phyloP scores from a whole-genome alignment of 2,113 vertebrate genomes.

The Haemorhous mexicanus region DNA sequence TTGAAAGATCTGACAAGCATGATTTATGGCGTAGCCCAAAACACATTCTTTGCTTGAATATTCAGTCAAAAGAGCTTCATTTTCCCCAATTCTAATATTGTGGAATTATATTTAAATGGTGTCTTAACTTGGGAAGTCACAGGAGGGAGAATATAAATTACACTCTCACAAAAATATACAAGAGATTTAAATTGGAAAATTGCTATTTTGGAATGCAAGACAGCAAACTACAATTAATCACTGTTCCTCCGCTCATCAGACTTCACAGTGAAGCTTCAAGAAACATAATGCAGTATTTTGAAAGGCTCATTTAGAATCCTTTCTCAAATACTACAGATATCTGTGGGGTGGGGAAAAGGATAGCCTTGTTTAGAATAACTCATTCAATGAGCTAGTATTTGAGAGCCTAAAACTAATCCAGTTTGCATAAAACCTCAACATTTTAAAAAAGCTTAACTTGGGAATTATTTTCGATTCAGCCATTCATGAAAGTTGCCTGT shows the following conservation, averaged over 20 bases:
- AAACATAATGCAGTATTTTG: conserved; percentile 44
- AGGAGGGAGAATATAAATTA: conserved; percentile 67
- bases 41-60: conserved; percentile 65
- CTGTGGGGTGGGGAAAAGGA: neutral
- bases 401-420: neutral
- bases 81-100: conserved; percentile 68
- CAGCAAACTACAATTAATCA: conserved; percentile 72
- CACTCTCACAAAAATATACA: conserved; percentile 56
- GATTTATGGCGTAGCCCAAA: conserved; percentile 72
- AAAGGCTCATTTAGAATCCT: conserved; percentile 32
- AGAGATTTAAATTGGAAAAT: conserved; percentile 75
- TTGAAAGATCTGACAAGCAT: conserved; percentile 74
- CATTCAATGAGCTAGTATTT: conserved; percentile 17
- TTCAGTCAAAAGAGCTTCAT: conserved; percentile 62
- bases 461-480: neutral
- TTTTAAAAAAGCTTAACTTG: neutral
- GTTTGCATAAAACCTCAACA: neutral
- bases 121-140: conserved; percentile 62
- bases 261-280: conserved; percentile 45
- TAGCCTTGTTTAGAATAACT: conserved; percentile 31
- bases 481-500: neutral
- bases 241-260: conserved; percentile 55
- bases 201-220: conserved; percentile 68
- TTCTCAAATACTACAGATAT: conserved; percentile 16
- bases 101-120: conserved; percentile 68